Percentiles rank a stretch among this genome's conserved stretches.
Evolutionary conservation across 2,888 invertebrate species (phyloP).

Genomic region (Alsophila aescularia): DNA sequence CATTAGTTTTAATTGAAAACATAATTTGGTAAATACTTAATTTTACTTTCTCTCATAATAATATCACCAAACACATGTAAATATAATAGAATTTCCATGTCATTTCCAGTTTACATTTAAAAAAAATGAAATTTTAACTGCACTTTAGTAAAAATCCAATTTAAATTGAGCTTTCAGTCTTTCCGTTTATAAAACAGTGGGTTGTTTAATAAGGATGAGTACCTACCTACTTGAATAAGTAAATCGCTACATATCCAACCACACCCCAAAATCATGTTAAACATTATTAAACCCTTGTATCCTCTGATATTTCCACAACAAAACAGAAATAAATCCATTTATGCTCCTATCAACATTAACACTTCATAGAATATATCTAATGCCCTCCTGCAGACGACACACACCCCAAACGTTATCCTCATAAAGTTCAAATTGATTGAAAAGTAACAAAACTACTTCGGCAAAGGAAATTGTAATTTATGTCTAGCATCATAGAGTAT

Average conservation of each 20-base stretch:
- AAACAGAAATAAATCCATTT: conserved; percentile 30
- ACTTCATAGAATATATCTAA: conserved; percentile 25
- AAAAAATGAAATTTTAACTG: no score
- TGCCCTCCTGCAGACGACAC: conserved; percentile 3
- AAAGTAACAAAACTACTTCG: not conserved
- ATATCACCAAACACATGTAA: no score
- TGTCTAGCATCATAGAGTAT: not conserved
- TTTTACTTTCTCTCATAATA: no score
- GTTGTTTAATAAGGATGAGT: no score
- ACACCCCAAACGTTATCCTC: not conserved
- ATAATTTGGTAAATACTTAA: no score
- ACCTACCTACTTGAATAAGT: not conserved
- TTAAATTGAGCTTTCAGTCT: no score
- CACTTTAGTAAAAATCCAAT: no score
- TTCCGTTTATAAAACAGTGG: no score
- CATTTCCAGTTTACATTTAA: no score
- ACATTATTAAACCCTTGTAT: conserved; percentile 5
- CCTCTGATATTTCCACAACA: conserved; percentile 17
- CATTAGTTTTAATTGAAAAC: no score
- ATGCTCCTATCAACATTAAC: conserved; percentile 26
- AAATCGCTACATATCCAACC: not conserved
- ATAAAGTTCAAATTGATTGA: conserved; percentile 6
- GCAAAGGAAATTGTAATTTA: not conserved
- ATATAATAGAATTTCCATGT: no score
- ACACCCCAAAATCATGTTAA: conserved; percentile 9